Conservation (phyloP, 2,113 vertebrate genomes). For the Neofelis nebulosa region DNA sequence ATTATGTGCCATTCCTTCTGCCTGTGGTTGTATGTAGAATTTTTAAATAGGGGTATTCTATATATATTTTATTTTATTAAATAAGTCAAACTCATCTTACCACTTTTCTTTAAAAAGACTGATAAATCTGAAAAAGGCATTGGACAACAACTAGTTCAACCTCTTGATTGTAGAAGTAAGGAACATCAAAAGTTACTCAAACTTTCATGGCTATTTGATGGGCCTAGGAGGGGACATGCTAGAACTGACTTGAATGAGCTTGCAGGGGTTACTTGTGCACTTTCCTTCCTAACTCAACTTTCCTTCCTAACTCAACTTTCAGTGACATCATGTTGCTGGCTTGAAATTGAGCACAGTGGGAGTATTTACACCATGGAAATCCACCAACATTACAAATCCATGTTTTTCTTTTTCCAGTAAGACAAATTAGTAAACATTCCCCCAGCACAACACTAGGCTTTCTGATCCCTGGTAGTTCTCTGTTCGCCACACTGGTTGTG, state of each 20-base stretch:
- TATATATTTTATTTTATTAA: neutral
- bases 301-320: neutral
- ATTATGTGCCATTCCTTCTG: neutral
- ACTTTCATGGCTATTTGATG: neutral
- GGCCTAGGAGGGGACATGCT: neutral
- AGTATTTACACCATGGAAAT: neutral
- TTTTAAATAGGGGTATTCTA: neutral
- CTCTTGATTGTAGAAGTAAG: neutral
- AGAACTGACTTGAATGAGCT: neutral
- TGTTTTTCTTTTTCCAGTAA: neutral
- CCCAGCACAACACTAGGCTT: neutral
- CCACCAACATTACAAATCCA: neutral
- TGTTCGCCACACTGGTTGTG: neutral
- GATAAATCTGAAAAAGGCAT: neutral
- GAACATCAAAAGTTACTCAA: neutral
- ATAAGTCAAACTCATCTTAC: neutral
- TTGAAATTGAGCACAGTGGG: neutral
- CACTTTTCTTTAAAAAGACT: neutral
- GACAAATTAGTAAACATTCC: neutral
- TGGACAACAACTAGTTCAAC: neutral
- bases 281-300: neutral
- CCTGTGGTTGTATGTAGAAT: neutral
- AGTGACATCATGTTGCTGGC: neutral
- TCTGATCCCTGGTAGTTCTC: neutral
- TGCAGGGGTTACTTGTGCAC: neutral